These are phyloP conservation scores for Nipponia nippon DNA, from an alignment of 2,113 vertebrate species.

Conservation along the genomic window DNA sequence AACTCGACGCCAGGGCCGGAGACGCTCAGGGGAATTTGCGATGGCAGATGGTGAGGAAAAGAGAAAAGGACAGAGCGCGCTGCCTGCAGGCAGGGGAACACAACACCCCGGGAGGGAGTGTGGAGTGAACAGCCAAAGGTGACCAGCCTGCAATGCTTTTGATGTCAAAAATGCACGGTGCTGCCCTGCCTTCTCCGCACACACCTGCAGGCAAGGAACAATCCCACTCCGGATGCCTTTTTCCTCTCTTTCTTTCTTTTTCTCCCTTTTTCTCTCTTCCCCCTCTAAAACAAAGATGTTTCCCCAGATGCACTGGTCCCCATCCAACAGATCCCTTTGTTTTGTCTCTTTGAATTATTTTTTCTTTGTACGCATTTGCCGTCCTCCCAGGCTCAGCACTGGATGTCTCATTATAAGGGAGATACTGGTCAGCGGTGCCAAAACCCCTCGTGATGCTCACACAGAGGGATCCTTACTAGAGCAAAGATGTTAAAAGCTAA, in stretches of 20 bases:
- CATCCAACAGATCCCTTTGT: constrained; percentile 35
- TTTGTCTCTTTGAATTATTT: constrained; percentile 24
- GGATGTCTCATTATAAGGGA: background rate
- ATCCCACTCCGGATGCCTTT: background rate
- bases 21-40: constrained; percentile 25
- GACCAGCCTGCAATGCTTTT: background rate
- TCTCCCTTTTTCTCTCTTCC: background rate
- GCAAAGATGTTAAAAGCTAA: background rate
- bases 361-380: background rate
- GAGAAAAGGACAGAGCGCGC: background rate
- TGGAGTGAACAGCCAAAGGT: background rate
- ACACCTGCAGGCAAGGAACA: constrained; percentile 8
- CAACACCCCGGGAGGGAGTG: background rate
- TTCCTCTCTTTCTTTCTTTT: background rate
- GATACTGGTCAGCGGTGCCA: background rate
- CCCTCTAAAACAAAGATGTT: background rate
- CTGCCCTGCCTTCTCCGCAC: background rate
- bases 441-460: background rate
- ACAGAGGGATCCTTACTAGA: background rate
- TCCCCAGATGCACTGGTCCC: constrained; percentile 32
- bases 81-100: constrained; percentile 49
- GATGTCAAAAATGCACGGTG: background rate
- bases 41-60: constrained; percentile 63
- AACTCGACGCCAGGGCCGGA: constrained; percentile 17
- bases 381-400: background rate